These are phyloP conservation scores for Ciconia stormi DNA, from an alignment of 2,113 vertebrate genomes.

Conservation along the genomic window DNA sequence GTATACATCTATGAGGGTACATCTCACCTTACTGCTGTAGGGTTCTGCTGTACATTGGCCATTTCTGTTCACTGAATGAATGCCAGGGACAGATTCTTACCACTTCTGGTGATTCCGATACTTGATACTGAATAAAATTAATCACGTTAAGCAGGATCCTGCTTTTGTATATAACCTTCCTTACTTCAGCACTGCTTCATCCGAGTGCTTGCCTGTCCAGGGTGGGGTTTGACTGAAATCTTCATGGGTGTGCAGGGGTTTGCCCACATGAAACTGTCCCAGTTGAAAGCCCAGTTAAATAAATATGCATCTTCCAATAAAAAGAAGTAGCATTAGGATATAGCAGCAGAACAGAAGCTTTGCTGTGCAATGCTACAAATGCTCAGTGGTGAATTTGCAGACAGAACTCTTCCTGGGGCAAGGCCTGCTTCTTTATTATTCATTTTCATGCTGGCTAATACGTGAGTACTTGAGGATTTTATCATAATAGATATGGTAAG, in stretches of 20 bases:
- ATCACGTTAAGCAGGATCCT: neutral
- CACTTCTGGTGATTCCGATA: neutral
- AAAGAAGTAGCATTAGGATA: neutral
- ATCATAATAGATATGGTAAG: neutral
- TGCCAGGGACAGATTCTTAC: neutral
- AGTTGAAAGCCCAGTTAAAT: neutral
- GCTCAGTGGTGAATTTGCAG: neutral
- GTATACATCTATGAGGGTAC: neutral
- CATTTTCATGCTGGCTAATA: neutral
- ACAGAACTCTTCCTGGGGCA: neutral
- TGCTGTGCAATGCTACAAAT: neutral
- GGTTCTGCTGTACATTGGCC: neutral
- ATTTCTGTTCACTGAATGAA: neutral
- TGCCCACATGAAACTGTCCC: neutral
- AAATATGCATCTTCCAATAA: neutral
- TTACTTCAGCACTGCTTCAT: neutral
- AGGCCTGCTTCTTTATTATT: neutral
- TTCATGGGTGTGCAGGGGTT: neutral
- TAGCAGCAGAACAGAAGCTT: neutral
- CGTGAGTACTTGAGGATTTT: neutral
- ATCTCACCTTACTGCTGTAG: neutral
- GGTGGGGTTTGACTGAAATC: neutral
- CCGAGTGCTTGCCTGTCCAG: neutral
- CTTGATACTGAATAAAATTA: neutral
- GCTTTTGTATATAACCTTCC: neutral